Evolutionary conservation across 2,113 vertebrate genomes (phyloP).

Genomic region (Periophthalmus modestus): DNA sequence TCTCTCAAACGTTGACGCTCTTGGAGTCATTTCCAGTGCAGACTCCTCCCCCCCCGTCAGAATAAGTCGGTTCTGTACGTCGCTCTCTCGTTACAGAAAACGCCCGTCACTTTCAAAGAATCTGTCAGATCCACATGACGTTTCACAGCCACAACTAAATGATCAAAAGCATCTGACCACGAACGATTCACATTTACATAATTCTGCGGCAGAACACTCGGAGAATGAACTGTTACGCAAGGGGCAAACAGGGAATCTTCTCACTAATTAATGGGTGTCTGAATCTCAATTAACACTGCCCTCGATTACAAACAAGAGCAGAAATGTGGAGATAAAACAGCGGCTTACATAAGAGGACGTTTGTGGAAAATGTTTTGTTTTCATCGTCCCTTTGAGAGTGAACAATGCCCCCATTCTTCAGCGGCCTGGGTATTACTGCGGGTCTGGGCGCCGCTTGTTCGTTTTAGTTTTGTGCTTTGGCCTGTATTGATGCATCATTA

Average conservation of each 20-base stretch:
- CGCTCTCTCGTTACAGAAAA: not conserved
- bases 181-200: too few species aligned
- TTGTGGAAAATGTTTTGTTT: slow-evolving; percentile 38
- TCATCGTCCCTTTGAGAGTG: not conserved
- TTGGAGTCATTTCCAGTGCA: too few species aligned
- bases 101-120: not conserved
- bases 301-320: slow-evolving; percentile 33
- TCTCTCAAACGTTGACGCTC: too few species aligned
- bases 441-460: slow-evolving; percentile 6
- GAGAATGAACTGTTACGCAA: not conserved
- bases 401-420: slow-evolving; percentile 41
- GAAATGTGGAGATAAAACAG: not conserved
- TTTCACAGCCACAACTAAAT: too few species aligned
- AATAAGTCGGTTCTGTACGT: not conserved
- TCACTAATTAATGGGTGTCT: slow-evolving; percentile 66
- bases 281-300: slow-evolving; percentile 64
- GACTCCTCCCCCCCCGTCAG: too few species aligned
- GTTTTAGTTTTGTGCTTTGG: not conserved
- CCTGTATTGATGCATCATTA: slow-evolving; percentile 10
- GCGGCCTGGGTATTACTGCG: not conserved
- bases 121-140: not conserved
- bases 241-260: slow-evolving; percentile 11
- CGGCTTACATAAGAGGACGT: slow-evolving; percentile 26
- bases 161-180: not conserved
- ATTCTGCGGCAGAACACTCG: too few species aligned